Base-by-base conservation (phyloP, 2,888 invertebrate genomes). In the Bombylius discolor region DNA sequence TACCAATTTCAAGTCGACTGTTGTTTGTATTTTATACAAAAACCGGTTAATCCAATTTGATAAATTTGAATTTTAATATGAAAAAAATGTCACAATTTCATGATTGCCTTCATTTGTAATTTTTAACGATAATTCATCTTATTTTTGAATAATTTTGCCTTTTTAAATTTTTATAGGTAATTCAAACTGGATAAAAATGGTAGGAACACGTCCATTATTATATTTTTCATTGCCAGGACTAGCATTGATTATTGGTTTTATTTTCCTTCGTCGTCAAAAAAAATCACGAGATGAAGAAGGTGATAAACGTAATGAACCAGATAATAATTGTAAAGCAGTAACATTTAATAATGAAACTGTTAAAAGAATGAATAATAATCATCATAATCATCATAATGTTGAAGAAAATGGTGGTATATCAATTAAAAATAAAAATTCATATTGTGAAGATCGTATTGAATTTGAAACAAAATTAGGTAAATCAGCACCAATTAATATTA, bases 171-270 rank as follows among this genome's bases (percentile, higher is more conserved):
- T 42, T 42, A 42, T 7, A 11, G 7, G 7, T 11, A 42, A 42
- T 42, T 42, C 39, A 42, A 42, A 42, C 14, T 52, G 52, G 45
- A 31, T 23, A n/a, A 70, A 71, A 79, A 89, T 89, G 89, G 84
- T 85, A 77, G 81, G 84, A 72, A 80, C 81, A 77, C 82, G 83
- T 72, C 87, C 86, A 75, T 73, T 89, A 69, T 79, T 88, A 71
- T 82, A 83, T 79, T 83, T 86, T 81, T 85, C 84, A 67, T 79
- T 89, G 66, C 88, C 89, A 70, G 84, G 87, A 67, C 80, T 88
- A 77, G 87, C 85, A 67, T 79, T 87, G 67, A 78, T 88, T 68
- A 78, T 89, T 74, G 87, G 87, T 66, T 82, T 88, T 72, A 82
- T 71, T 65, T 89, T 88, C 89, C 86, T 85, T 82, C 84, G 82